Conservation (phyloP, 2,797 vertebrate genomes). For the Cirrhinus mrigala region DNA sequence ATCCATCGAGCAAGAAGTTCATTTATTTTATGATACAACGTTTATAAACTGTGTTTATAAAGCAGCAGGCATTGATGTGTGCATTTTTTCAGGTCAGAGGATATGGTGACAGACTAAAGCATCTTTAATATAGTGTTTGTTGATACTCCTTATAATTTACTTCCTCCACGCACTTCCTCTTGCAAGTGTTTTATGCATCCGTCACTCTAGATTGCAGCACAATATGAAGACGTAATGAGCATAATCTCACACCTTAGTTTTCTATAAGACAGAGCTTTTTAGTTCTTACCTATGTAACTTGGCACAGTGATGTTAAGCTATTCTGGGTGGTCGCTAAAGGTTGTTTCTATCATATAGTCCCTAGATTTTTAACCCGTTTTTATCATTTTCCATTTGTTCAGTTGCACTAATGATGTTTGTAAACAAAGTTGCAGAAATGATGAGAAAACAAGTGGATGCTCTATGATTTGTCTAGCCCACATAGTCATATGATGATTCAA, state of each 20-base stretch:
- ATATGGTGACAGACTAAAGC: constrained; percentile 25
- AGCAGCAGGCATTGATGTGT: neutral
- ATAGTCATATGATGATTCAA: constrained; percentile 30
- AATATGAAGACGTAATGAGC: neutral
- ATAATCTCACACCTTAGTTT: neutral
- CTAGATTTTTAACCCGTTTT: neutral
- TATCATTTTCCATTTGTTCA: neutral
- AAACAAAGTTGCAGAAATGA: neutral
- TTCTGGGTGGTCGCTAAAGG: neutral
- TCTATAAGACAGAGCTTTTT: neutral
- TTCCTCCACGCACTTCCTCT: constrained; percentile 52
- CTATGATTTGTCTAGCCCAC: constrained; percentile 45
- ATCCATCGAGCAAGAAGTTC: neutral
- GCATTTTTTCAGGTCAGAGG: neutral
- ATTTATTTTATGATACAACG: neutral
- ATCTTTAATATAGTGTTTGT: constrained; percentile 45
- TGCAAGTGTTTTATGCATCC: constrained; percentile 11
- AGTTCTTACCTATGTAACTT: neutral
- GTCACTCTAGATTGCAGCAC: neutral
- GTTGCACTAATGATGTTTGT: neutral
- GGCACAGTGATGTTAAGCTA: neutral
- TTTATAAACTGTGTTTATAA: constrained; percentile 32
- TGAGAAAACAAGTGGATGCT: constrained; percentile 24
- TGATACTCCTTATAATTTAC: constrained; percentile 29
- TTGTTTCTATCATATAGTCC: neutral